These are phyloP conservation scores for Pandemis heparana DNA, from an alignment of 2,888 invertebrate genomes.

Conservation along the genomic window DNA sequence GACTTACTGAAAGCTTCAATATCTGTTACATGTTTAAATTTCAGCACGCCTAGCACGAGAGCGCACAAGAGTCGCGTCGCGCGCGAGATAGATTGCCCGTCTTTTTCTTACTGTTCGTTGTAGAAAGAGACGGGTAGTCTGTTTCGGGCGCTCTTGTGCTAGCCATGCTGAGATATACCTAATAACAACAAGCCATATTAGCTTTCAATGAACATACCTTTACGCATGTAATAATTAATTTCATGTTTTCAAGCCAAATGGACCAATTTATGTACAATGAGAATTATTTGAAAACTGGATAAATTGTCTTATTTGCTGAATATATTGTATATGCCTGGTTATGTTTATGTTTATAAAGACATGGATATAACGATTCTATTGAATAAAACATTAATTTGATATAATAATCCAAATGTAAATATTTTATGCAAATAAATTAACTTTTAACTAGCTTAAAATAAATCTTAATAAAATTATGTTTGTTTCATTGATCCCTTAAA, in stretches of 20 bases:
- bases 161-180: too few relatives aligned
- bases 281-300: conserved; percentile 11
- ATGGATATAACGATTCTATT: conserved; percentile 18
- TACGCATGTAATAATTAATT: not conserved
- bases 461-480: conserved; percentile 54
- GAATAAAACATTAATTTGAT: conserved; percentile 44
- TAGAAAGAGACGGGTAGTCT: too few relatives aligned
- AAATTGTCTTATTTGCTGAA: conserved; percentile 23
- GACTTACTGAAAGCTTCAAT: too few relatives aligned
- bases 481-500: conserved; percentile 29
- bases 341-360: conserved; percentile 22
- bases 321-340: conserved; percentile 23
- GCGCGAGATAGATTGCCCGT: too few relatives aligned
- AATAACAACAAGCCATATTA: not conserved
- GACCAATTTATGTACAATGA: conserved; percentile 35
- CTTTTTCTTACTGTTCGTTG: too few relatives aligned
- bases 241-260: conserved; percentile 29
- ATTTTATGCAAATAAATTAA: conserved; percentile 53
- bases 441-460: conserved; percentile 67
- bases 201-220: conserved; percentile 13
- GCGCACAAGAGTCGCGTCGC: too few relatives aligned
- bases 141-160: too few relatives aligned
- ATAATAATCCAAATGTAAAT: conserved; percentile 53
- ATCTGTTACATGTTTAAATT: too few relatives aligned
- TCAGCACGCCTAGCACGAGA: too few relatives aligned